Conservation (phyloP, 1,140 invertebrate genomes). For the Rhagoletis pomonella region DNA sequence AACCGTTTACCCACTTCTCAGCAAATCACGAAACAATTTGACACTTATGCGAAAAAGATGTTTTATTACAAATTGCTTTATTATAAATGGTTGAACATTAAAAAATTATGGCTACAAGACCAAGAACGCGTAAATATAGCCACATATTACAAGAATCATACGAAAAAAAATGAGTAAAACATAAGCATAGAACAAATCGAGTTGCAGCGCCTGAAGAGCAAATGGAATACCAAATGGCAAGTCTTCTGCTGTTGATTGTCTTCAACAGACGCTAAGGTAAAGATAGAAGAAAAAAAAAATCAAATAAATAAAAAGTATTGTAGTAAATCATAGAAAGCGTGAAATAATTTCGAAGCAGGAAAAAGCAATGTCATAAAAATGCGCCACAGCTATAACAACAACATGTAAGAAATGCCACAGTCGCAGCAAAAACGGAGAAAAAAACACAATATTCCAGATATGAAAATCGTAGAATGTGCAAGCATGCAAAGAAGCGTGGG, state of each 20-base stretch:
- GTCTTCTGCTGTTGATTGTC: not conserved
- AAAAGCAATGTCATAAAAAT: slow-evolving; percentile 30
- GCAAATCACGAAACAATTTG: not conserved
- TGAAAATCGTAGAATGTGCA: not conserved
- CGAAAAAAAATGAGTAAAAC: not conserved
- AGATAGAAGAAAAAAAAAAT: not conserved
- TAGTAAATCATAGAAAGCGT: slow-evolving; percentile 37
- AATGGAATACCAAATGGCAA: not conserved
- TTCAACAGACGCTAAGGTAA: not conserved
- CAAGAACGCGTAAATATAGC: not conserved
- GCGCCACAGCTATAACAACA: slow-evolving; percentile 20
- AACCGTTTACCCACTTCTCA: not conserved
- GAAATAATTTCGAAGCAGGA: slow-evolving; percentile 33
- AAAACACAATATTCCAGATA: not conserved
- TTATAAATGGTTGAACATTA: not conserved
- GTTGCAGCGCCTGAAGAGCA: not conserved
- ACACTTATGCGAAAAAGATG: not conserved
- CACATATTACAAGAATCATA: too few species aligned
- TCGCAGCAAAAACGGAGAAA: not conserved
- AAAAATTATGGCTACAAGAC: slow-evolving; percentile 12
- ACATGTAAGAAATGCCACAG: not conserved
- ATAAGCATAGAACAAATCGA: not conserved
- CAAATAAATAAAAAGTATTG: slow-evolving; percentile 45
- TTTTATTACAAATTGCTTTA: slow-evolving; percentile 43
- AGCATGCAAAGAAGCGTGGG: not conserved